phyloP scores from a whole-genome alignment of 2,113 vertebrate genomes.

The Equus quagga region DNA sequence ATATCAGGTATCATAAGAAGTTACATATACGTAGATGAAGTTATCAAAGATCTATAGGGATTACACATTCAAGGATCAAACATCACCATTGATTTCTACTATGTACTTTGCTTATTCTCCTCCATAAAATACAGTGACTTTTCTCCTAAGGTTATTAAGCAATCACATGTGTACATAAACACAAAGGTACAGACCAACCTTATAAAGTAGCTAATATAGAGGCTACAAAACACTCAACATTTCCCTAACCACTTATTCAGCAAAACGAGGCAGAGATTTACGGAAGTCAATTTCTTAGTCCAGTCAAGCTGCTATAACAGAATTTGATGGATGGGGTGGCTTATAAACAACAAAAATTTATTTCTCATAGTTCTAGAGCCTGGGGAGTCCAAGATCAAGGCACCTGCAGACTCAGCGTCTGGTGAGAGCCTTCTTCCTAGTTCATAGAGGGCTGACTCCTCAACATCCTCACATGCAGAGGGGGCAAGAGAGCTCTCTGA shows the following conservation, averaged over 20 bases:
- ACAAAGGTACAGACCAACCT: neutral
- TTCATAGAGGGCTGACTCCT: neutral
- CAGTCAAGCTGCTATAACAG: neutral
- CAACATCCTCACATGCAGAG: neutral
- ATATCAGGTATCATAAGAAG: neutral
- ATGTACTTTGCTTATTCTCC: neutral
- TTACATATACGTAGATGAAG: neutral
- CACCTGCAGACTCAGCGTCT: neutral
- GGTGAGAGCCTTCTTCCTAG: too few species aligned
- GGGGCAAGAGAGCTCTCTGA: neutral
- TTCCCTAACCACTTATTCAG: neutral
- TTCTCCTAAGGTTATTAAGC: neutral
- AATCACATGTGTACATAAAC: neutral
- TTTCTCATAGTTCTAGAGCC: neutral
- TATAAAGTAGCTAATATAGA: neutral
- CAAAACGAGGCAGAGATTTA: neutral
- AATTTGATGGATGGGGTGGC: neutral
- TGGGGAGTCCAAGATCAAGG: neutral
- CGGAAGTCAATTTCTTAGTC: neutral
- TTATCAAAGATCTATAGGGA: neutral
- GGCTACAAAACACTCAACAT: neutral
- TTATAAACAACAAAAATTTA: neutral
- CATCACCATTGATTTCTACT: neutral
- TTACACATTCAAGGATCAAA: neutral
- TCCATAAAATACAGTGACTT: rapidly evolving